Evolutionary conservation across 2,113 vertebrate genomes (phyloP), one percentile per base, ranked within the genome.

Genomic region (Psophia crepitans): DNA sequence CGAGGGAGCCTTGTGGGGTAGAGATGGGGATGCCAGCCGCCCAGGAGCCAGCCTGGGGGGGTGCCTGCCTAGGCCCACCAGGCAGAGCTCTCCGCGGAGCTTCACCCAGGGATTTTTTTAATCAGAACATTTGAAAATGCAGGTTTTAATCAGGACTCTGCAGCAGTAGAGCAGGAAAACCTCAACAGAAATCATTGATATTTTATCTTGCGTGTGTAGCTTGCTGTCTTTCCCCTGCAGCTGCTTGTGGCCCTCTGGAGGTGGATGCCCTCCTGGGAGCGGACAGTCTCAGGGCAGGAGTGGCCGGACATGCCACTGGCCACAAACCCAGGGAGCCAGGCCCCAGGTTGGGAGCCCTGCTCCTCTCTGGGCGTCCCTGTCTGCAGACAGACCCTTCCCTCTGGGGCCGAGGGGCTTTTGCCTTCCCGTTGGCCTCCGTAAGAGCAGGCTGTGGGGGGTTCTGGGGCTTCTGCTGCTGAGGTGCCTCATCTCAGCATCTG

Each of bases 141-240:
- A 3, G 61, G 49, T 26, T 88, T 76, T 97, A 92, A 92, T 94
- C 83, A 44, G 90, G 27, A 3, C 44, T 5, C 14, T 28, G 71
- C 92, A 97, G 79, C 51, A 88, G 82, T 35, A 2, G 48, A 88
- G 75, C 83, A 95, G 85, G 92, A 93, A 96, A 96, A 93, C 92
- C 96, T 93, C 95, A 92, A n/a, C 16, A 83, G 53, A 84, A 96
- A 75, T 39, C 39, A 37, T 23, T 0, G 1, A 14, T 61, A 2
- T 15, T 83, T 90, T 83, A 92, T 95, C 96, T 95, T 15, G 33
- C n/a, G 11, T 20, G 91, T 46, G 43, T 73, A 56, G 15, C 58
- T 92, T 32, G 88, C 48, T 95, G 65, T 13, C 28, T 83, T 35
- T 69, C 21, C 44, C 32, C 37, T 3, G 2, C 12, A 41, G 84